Base-by-base conservation (phyloP, 2,888 invertebrate species). In the Spilarctia lutea region DNA sequence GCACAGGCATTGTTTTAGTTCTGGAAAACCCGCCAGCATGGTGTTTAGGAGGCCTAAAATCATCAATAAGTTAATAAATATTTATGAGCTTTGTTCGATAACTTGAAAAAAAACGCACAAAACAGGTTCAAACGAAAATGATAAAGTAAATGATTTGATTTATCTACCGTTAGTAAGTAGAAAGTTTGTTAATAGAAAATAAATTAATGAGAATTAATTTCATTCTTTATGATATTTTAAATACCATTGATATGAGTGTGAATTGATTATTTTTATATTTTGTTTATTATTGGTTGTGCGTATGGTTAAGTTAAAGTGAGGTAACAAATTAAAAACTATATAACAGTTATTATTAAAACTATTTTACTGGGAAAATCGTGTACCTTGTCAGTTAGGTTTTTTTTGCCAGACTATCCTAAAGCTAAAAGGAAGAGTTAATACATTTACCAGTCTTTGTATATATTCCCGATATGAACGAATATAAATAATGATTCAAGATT, bases 201-300 rank as follows among this genome's bases (percentile, higher is more conserved):
- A 16, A 63, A 30, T 3, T 6, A 27, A 60, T 63, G 30, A 63
- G 2, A 63, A 63, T 30, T 63, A 63, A 63, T 30, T 63, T 16
- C 16, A 11, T 30, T 18, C 18, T 18, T 30, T 30, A 30, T 69
- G n/a, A 56, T 69, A 69, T 69, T 52, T 35, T 1, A 69, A 56
- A 6, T 56, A 69, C 33, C 16, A 42, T 68, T 35, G 52, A 56
- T 39, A 60, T 56, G 20, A n/a, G 33, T n/a, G 35, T 35, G 69
- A 56, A 71, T 71, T 65, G 24, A 42, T 71, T 71, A 42, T 71
- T 65, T 65, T 71, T 71, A 45, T 65, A 71, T 71, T 63, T n/a
- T 7, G 2, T 65, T 45, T 69, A 33, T 71, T 71, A 30, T 65
- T 71, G 63, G 71, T 56, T 56, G 69, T 39, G 69, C 52, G 63